Percentiles rank a stretch among this genome's conserved stretches.
Evolutionary conservation across 2,888 invertebrate species (phyloP).

Genomic region (Agrochola circellaris): DNA sequence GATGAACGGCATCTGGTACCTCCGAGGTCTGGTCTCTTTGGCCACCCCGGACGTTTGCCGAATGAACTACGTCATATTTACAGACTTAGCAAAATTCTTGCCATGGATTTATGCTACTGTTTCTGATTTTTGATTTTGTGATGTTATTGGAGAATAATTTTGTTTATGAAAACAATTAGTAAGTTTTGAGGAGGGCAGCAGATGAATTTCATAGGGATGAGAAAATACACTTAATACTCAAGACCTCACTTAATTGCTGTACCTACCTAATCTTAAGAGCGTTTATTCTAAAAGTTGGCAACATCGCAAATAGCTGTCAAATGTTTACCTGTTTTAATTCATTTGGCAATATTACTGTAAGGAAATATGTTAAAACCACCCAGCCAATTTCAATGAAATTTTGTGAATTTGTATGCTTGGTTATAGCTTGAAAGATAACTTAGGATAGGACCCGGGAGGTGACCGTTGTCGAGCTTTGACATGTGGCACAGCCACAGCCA

Average conservation of each 20-base stretch:
- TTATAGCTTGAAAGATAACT: too few species aligned
- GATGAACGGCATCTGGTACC: constrained; percentile 82
- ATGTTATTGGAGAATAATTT: constrained; percentile 46
- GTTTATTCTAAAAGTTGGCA: too few species aligned
- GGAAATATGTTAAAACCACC: too few species aligned
- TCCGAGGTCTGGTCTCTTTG: constrained; percentile 90
- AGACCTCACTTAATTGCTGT: background rate
- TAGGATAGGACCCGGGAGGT: too few species aligned
- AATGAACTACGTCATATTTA: constrained; percentile 91
- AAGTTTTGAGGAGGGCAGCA: background rate
- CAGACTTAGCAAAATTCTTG: constrained; percentile 91
- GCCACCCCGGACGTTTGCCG: constrained; percentile 90
- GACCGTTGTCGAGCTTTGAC: too few species aligned
- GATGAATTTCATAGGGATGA: background rate
- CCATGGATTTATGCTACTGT: constrained; percentile 87
- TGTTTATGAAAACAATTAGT: constrained; percentile 21
- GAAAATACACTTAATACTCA: background rate
- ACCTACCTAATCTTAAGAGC: background rate
- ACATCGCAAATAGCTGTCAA: too few species aligned
- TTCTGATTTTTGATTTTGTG: constrained; percentile 66
- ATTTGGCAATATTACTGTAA: too few species aligned
- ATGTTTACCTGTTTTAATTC: too few species aligned
- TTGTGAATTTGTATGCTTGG: too few species aligned
- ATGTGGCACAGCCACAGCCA: too few species aligned
- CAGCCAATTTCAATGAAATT: too few species aligned